Base-by-base conservation (phyloP, 2,797 vertebrate species). In the Nyctibius grandis region DNA sequence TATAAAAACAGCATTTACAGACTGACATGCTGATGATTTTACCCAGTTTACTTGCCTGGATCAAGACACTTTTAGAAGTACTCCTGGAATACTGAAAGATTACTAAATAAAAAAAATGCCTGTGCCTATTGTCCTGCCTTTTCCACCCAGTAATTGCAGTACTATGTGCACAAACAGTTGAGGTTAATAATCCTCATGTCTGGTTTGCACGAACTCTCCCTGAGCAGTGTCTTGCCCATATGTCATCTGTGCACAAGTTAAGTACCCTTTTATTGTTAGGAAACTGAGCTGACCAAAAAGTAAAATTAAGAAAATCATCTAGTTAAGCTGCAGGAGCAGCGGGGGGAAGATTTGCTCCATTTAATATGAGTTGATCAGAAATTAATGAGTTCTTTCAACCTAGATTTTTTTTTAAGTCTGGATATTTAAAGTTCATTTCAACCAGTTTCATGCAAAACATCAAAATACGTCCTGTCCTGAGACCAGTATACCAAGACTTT, bases 401-500 rank as follows among this genome's bases (percentile, higher is more conserved):
- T 5, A 18, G 1, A 5, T 40, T 19, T 73, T n/a, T n/a, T n/a
- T 63, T 70, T 11, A 15, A 12, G 9, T 65, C 64, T 68, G 69
- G 69, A 78, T 65, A 91, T 86, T 56, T 63, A 34, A 51, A 64
- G 34, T 53, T 61, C 40, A 74, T 90, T 90, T 84, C 19, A 56
- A 34, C 36, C 38, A 48, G 20, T 65, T 82, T 59, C 36, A 79
- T 2, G 11, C 11, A 88, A 75, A 90, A 79, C 36, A 82, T 22
- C 26, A 64, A 85, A 79, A 80, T 36, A 82, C 0, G 4, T 64
- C 14, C 56, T 56, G 31, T 34, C 26, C 63, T 19, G 60, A 91
- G 93, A 94, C 91, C 68, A 4, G 72, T 34, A 84, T 72, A 96
- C 60, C 85, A 38, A 76, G 50, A 93, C 85, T 96, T 91, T 31